A percentile compares a stretch with the other conserved stretches of the same genome.
Evolutionary conservation across 2,888 invertebrate species (phyloP).

Genomic region (Hirtodrosophila confusa): DNA sequence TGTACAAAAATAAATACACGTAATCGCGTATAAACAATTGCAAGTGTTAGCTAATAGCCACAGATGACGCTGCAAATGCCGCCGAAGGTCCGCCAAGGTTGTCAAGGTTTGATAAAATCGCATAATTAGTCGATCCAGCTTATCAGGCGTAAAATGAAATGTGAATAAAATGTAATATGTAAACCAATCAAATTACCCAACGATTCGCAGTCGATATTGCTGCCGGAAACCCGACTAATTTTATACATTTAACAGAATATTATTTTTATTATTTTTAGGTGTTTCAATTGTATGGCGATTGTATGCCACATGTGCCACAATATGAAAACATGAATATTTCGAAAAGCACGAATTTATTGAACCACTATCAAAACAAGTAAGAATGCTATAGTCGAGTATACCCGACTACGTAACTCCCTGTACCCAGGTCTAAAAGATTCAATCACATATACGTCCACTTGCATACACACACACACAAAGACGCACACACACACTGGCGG

Average conservation of each 20-base stretch:
- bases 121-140: conserved; percentile 24
- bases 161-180: background rate
- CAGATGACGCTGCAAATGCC: conserved; percentile 59
- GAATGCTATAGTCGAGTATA: no score
- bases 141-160: conserved; percentile 17
- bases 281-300: background rate
- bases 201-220: no score
- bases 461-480: no score
- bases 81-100: conserved; percentile 57
- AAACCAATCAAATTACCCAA: conserved; percentile 2
- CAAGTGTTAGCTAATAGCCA: conserved; percentile 69
- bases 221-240: no score
- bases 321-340: background rate
- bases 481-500: no score
- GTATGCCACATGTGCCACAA: conserved; percentile 16
- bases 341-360: background rate
- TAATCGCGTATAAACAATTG: conserved; percentile 26
- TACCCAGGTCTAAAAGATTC: no score
- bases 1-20: conserved; percentile 45
- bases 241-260: no score
- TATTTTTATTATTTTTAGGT: no score
- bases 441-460: no score
- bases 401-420: no score
- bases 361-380: conserved; percentile 19
- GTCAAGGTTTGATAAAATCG: conserved; percentile 54